These are phyloP conservation scores for Chrysolina haemoptera DNA, from an alignment of 2,888 invertebrate species.

Conservation along the genomic window DNA sequence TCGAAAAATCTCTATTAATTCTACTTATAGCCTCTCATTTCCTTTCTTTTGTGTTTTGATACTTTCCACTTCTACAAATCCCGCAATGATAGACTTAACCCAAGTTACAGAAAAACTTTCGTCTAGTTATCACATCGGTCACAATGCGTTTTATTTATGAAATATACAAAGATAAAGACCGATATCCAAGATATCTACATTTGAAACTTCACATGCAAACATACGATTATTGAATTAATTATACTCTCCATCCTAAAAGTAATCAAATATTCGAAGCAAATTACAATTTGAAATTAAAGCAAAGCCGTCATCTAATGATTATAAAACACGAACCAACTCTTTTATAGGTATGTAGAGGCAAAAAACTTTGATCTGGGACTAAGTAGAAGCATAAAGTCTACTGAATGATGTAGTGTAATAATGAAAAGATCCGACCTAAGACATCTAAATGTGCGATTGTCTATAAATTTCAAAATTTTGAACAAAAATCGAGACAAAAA, in stretches of 20 bases:
- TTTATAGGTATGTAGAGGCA: neutral
- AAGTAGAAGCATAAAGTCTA: neutral
- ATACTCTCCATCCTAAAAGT: slow-evolving; percentile 8
- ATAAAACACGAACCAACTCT: slow-evolving; percentile 6
- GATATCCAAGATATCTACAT: slow-evolving; percentile 8
- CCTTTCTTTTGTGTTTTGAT: no score
- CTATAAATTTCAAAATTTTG: no score
- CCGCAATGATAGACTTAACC: no score
- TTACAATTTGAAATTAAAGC: slow-evolving; percentile 11
- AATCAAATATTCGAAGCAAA: slow-evolving; percentile 17
- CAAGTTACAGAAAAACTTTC: no score
- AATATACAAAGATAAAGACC: neutral
- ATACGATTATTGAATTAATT: slow-evolving; percentile 20
- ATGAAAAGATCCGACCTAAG: no score
- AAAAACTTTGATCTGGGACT: neutral
- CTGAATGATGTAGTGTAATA: no score
- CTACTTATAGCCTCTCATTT: no score
- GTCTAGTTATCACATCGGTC: neutral
- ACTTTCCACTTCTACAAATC: no score
- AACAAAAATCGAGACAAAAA: no score
- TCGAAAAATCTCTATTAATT: no score
- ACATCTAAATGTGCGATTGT: no score
- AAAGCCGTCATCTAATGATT: slow-evolving; percentile 12
- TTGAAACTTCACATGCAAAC: slow-evolving; percentile 20
- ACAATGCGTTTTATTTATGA: neutral